Evolutionary conservation across 2,797 vertebrate genomes (phyloP), one percentile per base, ranked within the genome.

Genomic region (Pangasius larnaudii): DNA sequence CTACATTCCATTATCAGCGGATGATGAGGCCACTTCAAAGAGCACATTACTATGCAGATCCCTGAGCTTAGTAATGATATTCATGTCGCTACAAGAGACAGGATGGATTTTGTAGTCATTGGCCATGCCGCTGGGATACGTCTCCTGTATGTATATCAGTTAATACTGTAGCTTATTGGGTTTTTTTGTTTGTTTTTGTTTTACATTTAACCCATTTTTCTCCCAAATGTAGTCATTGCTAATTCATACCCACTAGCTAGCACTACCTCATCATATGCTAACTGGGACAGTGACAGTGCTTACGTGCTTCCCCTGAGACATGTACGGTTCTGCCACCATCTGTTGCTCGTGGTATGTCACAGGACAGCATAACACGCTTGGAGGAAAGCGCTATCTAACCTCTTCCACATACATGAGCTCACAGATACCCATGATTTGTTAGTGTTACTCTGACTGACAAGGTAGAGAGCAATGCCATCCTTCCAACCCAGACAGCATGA

Each of bases 1-100:
- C 8, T 58, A 27, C 84, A 46, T 58, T 80, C 63, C 63, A 79
- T 74, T 75, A 83, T 86, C 75, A 83, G 30, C 3, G 46, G 69
- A 83, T 71, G 65, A 86, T 74, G 53, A 82, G 30, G 75, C 39
- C 67, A 75, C 78, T 89, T 82, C 84, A 83, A 89, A 83, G 78
- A 77, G 69, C 69, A 46, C 49, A 86, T 86, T 84, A 86, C 46
- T 80, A 89, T 86, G 61, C 88, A 74, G 84, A 81, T 53, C 46
- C 67, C 67, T 6, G 19, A 74, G 75, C 63, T 53, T 46, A 71
- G 16, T 84, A 36, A 84, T 86, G 27, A 83, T 36, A 86, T 84
- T 88, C 69, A 39, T 86, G 85, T 84, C 33, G 22, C 59, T 81
- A 63, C 79, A 77, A 83, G 51, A 86, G 79, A 65, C 7, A 3